Base-by-base conservation (phyloP, 2,888 invertebrate species). In the Philhelius pedissequus region DNA sequence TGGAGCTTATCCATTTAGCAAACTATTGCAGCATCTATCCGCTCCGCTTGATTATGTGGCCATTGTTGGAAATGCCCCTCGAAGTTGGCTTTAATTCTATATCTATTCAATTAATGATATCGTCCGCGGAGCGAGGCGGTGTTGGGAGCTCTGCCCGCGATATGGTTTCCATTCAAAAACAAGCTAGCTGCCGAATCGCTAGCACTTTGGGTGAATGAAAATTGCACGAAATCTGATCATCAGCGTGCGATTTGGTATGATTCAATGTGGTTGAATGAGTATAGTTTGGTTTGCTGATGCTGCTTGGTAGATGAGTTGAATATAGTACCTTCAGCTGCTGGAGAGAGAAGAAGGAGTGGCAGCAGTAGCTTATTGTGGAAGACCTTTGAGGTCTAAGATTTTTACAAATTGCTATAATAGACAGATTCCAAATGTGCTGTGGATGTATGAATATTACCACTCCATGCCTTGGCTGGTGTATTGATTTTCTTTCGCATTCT, bases 141-240 rank as follows among this genome's bases (percentile, higher is more conserved):
- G 77, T 52, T 68, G 79, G 80, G 48, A 40, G 58, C 70, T 60
- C 60, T 71, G 40, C 68, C 54, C 69, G 30, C 35, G 64, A n/a
- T 35, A 43, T 56, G 38, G 66, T 62, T 75, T 79, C 70, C 79
- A 83, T 75, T 75, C 79, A 64, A 79, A 79, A n/a, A n/a, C n/a
- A n/a, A 79, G 71, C 79, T 62, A 66, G 62, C 68, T 70, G 84
- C 70, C 80, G 52, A 62, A 70, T 70, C 70, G 35, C 76, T 40
- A 50, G 64, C 71, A 52, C 66, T 66, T 79, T 70, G 35, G 58
- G 60, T 86, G 81, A 86, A 86, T 86, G 86, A 81, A 81, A 77
- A 81, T 69, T 81, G 86, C 86, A 86, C 76, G 86, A 86, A 86
- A 86, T 86, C 86, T 86, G 86, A 86, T 86, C 86, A 84, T 80